phyloP scores from a whole-genome alignment of 1,140 invertebrate genomes.

The Propsilocerus akamusi region DNA sequence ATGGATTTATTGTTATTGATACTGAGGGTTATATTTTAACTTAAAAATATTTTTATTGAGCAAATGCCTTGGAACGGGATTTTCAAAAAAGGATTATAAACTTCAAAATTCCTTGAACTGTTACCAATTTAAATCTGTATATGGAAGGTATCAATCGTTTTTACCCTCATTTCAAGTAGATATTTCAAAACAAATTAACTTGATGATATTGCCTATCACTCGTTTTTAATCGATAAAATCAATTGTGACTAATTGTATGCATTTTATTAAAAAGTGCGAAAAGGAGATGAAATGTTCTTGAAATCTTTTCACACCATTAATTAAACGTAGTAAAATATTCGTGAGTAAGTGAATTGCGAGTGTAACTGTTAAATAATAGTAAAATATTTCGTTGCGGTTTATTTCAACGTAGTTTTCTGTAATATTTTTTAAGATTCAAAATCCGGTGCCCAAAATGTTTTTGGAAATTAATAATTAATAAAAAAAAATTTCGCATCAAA shows the following conservation, averaged over 20 bases:
- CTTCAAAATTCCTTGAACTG: not conserved
- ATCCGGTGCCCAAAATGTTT: no score
- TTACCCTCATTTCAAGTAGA: not conserved
- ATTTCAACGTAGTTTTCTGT: no score
- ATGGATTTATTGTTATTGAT: not conserved
- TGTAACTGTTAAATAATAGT: not conserved
- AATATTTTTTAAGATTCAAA: no score
- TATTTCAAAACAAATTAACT: no score
- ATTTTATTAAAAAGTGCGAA: not conserved
- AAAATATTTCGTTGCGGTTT: not conserved
- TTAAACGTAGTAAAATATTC: not conserved
- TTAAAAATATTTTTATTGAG: not conserved
- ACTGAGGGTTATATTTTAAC: not conserved
- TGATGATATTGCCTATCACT: not conserved
- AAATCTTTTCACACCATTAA: not conserved
- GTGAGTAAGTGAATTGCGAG: not conserved
- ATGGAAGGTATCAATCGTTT: not conserved
- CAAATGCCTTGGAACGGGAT: not conserved
- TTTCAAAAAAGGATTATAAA: not conserved
- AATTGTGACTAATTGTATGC: not conserved
- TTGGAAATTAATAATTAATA: no score
- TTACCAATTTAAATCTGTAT: not conserved
- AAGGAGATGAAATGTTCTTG: not conserved
- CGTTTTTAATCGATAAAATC: slow-evolving; percentile 1
- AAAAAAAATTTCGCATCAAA: no score